Conservation (phyloP, 1,140 invertebrate genomes). For the Bombus vancouverensis region DNA sequence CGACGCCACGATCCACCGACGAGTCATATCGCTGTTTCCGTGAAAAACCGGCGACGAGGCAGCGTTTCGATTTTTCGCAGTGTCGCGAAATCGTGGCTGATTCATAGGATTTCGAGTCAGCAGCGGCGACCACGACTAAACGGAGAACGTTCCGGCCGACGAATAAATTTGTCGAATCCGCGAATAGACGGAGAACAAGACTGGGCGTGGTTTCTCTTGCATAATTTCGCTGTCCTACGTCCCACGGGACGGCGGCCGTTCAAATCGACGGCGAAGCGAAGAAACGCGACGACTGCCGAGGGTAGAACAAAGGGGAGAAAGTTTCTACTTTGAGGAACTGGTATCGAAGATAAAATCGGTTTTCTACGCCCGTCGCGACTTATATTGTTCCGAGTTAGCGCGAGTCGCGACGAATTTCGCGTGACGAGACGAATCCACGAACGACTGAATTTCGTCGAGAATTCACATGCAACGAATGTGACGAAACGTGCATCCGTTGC, state of each 20-base stretch:
- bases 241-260: not conserved
- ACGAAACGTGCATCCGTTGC: constrained; percentile 38
- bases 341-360: constrained; percentile 8
- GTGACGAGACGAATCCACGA: not conserved
- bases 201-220: constrained; percentile 7
- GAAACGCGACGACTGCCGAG: not conserved
- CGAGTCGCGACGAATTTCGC: not conserved
- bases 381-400: not conserved
- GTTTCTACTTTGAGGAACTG: constrained; percentile 3
- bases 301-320: constrained; percentile 41
- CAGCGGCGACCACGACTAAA: not conserved
- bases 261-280: not conserved
- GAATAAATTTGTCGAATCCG: constrained; percentile 39
- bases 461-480: not conserved
- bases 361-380: not conserved
- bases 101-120: constrained; percentile 13
- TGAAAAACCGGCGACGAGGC: not conserved
- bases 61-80: not conserved
- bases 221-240: constrained; percentile 11
- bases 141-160: constrained; percentile 4
- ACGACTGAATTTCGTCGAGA: not conserved
- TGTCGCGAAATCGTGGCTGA: not conserved
- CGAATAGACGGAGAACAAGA: constrained; percentile 33
- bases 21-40: not conserved
- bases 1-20: not conserved